Percentiles rank a stretch among this genome's conserved stretches.
Conservation (phyloP, 2,113 vertebrate genomes). For the Myotis lucifugus region DNA sequence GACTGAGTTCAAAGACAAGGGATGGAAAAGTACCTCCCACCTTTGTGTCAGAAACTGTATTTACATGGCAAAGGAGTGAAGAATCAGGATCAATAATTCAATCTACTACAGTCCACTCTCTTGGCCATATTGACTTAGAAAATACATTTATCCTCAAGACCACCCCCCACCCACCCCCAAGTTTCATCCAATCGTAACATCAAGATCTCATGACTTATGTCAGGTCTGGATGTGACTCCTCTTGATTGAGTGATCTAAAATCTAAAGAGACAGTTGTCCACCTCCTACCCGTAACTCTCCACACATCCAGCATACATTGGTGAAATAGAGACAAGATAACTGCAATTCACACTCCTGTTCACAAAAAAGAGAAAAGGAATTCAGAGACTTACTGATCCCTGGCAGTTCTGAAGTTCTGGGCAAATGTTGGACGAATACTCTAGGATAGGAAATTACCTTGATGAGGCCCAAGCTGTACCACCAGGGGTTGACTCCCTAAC, state of each 20-base stretch:
- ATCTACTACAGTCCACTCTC: neutral
- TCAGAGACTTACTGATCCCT: neutral
- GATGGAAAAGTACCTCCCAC: neutral
- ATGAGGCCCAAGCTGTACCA: neutral
- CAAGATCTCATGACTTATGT: neutral
- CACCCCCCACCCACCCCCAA: neutral
- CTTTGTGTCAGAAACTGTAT: neutral
- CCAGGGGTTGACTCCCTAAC: neutral
- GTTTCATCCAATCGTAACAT: neutral
- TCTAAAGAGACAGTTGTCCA: neutral
- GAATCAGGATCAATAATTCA: neutral
- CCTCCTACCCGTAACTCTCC: neutral
- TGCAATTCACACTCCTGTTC: neutral
- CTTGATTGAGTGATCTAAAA: neutral
- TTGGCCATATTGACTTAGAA: neutral
- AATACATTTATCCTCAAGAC: neutral
- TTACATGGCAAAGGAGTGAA: neutral
- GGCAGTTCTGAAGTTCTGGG: neutral
- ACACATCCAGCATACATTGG: neutral
- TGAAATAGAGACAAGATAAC: neutral
- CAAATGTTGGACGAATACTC: neutral
- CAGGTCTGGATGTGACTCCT: neutral
- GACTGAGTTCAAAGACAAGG: neutral
- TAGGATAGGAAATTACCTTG: neutral
- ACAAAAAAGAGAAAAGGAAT: neutral